A percentile compares a stretch with the other conserved stretches of the same genome.
Conservation (phyloP, 2,888 invertebrate genomes). For the Diadromus collaris region DNA sequence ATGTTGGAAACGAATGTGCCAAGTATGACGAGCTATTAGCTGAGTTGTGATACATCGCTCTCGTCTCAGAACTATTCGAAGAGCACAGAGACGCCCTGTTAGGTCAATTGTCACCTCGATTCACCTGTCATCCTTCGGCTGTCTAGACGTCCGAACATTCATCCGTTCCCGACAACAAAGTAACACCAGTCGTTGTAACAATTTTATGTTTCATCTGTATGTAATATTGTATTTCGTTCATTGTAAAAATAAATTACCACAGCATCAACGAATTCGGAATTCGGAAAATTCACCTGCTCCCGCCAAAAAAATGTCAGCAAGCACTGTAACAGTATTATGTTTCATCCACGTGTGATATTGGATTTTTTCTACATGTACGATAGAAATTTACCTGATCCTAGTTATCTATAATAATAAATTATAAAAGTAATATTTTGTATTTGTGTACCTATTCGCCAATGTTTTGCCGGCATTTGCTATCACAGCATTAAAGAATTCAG, state of each 20-base stretch:
- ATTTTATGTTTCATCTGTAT: neutral
- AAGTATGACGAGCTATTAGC: conserved; percentile 20
- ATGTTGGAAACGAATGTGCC: conserved; percentile 22
- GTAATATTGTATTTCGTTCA: neutral
- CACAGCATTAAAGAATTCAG: neutral
- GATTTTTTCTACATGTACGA: too few relatives aligned
- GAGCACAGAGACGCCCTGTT: conserved; percentile 26
- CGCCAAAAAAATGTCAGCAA: too few relatives aligned
- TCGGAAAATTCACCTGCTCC: too few relatives aligned
- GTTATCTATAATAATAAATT: neutral
- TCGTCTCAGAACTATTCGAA: conserved; percentile 14
- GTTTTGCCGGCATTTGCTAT: neutral
- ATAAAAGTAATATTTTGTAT: neutral
- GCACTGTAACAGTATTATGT: too few relatives aligned
- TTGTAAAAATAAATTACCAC: neutral
- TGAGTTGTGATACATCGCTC: conserved; percentile 22
- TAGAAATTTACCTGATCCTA: too few relatives aligned
- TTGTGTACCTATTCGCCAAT: neutral
- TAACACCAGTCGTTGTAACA: conserved; percentile 1
- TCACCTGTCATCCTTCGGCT: conserved; percentile 11
- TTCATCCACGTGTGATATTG: too few relatives aligned
- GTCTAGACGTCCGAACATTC: conserved; percentile 19
- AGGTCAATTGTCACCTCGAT: conserved; percentile 51
- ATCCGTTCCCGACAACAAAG: neutral
- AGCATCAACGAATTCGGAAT: too few relatives aligned